phyloP scores from a whole-genome alignment of 1,140 invertebrate species.

The Zaprionus gabonicus region DNA sequence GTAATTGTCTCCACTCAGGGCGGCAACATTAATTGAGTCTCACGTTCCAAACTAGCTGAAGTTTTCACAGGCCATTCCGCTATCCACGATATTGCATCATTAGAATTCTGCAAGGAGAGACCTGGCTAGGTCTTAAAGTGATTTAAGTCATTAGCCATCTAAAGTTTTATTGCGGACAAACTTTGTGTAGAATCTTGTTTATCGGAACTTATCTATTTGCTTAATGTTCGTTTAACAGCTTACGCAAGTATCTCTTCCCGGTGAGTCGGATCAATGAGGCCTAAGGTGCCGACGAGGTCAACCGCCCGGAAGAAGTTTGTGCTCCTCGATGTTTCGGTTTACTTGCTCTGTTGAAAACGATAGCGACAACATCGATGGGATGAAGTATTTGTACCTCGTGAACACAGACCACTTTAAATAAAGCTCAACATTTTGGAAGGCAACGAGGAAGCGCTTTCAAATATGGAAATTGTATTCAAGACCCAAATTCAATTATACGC shows the following conservation, averaged over 20 bases:
- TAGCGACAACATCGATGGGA: not conserved
- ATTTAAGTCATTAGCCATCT: constrained; percentile 60
- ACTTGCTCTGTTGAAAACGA: not conserved
- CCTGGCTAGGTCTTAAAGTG: constrained; percentile 64
- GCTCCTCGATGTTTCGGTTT: not conserved
- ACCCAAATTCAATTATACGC: constrained; percentile 26
- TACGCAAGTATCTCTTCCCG: constrained; percentile 12
- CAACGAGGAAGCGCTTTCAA: not conserved
- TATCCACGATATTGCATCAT: constrained; percentile 15
- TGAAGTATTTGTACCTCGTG: not conserved
- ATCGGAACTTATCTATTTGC: constrained; percentile 51
- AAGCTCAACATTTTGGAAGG: not conserved
- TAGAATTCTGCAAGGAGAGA: constrained; percentile 34
- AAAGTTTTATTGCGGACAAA: constrained; percentile 56
- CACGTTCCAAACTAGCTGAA: constrained; percentile 3
- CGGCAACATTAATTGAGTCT: constrained; percentile 12
- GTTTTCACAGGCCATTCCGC: not conserved
- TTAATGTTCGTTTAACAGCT: constrained; percentile 48
- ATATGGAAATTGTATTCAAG: constrained; percentile 6
- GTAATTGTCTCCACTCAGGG: constrained; percentile 24
- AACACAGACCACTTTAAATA: not conserved
- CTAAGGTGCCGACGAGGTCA: not conserved
- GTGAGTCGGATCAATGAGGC: not conserved
- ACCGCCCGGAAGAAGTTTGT: not conserved
- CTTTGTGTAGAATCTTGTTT: constrained; percentile 37